A percentile compares a stretch with the other conserved stretches of the same genome.
phyloP scores from a whole-genome alignment of 2,888 invertebrate genomes.

The Oscheius myriophilus region DNA sequence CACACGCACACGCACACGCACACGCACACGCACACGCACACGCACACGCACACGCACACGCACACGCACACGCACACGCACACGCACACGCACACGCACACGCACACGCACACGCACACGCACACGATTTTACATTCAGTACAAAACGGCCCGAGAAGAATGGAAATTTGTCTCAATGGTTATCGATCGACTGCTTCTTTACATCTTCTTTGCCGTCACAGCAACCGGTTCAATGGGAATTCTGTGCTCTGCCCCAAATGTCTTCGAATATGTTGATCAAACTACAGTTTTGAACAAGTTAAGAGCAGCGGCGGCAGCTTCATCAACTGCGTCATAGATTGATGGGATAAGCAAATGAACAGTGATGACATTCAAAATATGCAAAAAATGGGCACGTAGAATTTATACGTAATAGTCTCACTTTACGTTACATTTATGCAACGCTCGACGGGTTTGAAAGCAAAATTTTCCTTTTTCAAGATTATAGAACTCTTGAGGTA shows the following conservation, averaged over 20 bases:
- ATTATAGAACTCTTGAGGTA: too few species aligned
- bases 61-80: not conserved
- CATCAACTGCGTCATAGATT: slow-evolving; percentile 27
- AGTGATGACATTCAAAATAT: too few species aligned
- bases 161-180: slow-evolving; percentile 75
- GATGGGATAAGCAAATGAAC: too few species aligned
- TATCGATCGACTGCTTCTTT: slow-evolving; percentile 73
- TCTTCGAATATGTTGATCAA: slow-evolving; percentile 72
- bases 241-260: slow-evolving; percentile 73
- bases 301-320: slow-evolving; percentile 40
- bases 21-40: not conserved
- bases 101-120: not conserved
- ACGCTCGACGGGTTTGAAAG: too few species aligned
- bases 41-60: not conserved
- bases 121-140: not conserved
- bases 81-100: not conserved
- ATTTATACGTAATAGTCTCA: too few species aligned
- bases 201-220: slow-evolving; percentile 72
- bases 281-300: slow-evolving; percentile 52
- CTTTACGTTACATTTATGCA: too few species aligned
- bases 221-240: slow-evolving; percentile 65
- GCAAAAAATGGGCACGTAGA: too few species aligned
- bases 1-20: not conserved
- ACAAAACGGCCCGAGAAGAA: slow-evolving; percentile 69
- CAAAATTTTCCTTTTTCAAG: too few species aligned